These are phyloP conservation scores for Zele albiditarsus DNA, from an alignment of 2,888 invertebrate species.

Conservation along the genomic window DNA sequence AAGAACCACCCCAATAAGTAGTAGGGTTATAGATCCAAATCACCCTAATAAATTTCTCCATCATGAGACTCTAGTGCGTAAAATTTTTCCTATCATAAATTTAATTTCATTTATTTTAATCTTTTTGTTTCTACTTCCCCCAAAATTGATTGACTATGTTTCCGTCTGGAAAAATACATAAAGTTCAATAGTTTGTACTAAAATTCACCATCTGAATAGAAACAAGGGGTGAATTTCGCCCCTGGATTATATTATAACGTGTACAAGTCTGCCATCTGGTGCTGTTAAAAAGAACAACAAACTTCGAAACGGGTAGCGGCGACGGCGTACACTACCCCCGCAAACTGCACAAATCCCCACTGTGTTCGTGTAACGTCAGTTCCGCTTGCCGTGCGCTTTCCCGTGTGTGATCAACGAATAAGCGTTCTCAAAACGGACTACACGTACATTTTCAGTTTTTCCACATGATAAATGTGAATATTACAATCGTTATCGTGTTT, in stretches of 20 bases:
- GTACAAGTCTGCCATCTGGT: conserved; percentile 62
- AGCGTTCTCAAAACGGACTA: conserved; percentile 21
- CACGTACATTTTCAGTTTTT: too few species aligned
- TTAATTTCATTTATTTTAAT: too few species aligned
- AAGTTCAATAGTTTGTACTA: neutral
- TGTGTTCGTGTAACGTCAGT: conserved; percentile 66
- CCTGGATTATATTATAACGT: conserved; percentile 6
- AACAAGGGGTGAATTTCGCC: conserved; percentile 44
- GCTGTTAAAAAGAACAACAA: conserved; percentile 49
- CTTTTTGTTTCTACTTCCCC: too few species aligned
- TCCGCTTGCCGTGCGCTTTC: conserved; percentile 55
- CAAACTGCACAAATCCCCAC: conserved; percentile 63
- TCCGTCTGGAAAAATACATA: neutral
- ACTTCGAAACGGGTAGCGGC: conserved; percentile 52
- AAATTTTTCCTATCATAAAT: too few species aligned
- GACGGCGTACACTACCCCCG: conserved; percentile 57
- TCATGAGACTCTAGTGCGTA: too few species aligned
- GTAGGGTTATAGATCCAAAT: too few species aligned
- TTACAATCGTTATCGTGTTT: neutral
- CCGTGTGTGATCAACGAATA: conserved; percentile 38
- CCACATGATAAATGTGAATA: too few species aligned
- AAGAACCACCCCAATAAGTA: too few species aligned
- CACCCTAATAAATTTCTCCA: too few species aligned
- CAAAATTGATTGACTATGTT: neutral
- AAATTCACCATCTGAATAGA: neutral